Evolutionary conservation across 2,888 invertebrate species (phyloP).

Genomic region (Oscheius sp.): DNA sequence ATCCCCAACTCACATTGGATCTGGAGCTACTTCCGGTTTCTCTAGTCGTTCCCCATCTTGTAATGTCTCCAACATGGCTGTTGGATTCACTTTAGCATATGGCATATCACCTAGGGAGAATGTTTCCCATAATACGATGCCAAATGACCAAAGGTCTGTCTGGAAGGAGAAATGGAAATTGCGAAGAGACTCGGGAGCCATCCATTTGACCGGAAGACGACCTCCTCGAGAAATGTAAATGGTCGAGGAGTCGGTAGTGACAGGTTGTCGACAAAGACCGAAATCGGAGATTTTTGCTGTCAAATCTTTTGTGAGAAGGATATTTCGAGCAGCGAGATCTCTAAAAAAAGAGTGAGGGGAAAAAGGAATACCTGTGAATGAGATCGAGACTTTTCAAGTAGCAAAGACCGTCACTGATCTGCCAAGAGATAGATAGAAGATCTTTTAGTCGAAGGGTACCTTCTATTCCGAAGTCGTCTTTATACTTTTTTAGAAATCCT

Average conservation of each 20-base stretch:
- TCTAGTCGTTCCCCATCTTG: neutral
- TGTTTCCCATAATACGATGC: constrained; percentile 14
- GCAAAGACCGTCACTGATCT: constrained; percentile 44
- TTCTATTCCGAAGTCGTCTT: constrained; percentile 41
- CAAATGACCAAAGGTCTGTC: constrained; percentile 22
- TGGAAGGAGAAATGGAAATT: constrained; percentile 15
- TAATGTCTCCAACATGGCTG: constrained; percentile 17
- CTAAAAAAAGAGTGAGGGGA: too few relatives aligned
- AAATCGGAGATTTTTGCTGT: constrained; percentile 15
- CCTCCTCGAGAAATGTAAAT: constrained; percentile 16
- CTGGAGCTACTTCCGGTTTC: neutral
- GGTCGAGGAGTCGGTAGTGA: neutral
- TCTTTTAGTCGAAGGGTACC: constrained; percentile 48
- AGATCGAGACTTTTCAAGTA: too few relatives aligned
- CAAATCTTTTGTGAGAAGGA: neutral
- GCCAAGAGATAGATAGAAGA: constrained; percentile 49
- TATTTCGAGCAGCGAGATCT: constrained; percentile 13
- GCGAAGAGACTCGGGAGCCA: constrained; percentile 2
- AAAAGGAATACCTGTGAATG: too few relatives aligned
- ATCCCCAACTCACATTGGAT: neutral
- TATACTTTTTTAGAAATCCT: constrained; percentile 46
- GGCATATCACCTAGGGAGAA: constrained; percentile 1
- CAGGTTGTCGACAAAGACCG: constrained; percentile 18
- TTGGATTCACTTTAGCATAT: neutral
- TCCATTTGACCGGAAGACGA: constrained; percentile 14